A percentile compares a stretch with the other conserved stretches of the same genome.
phyloP scores from a whole-genome alignment of 2,888 invertebrate genomes.

The Chelonus formosanus region DNA sequence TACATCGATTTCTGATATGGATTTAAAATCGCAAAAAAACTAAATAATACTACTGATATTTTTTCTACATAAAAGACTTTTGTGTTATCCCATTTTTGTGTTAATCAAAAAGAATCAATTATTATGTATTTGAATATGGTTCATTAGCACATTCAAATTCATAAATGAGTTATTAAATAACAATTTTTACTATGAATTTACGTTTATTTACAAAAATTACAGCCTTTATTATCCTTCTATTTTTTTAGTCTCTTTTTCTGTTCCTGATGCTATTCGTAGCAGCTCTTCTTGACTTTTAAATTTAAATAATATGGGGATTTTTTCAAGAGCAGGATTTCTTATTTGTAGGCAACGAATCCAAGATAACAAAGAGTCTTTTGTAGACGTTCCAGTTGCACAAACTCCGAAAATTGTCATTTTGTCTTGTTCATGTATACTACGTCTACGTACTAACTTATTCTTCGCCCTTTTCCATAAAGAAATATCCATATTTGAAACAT shows the following conservation, averaged over 20 bases:
- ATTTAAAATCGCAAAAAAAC: not conserved
- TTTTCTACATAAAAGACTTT: too few relatives aligned
- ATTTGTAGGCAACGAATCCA: slow-evolving; percentile 87
- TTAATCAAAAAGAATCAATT: not conserved
- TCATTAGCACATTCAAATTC: too few relatives aligned
- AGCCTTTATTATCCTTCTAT: not conserved
- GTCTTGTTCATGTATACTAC: slow-evolving; percentile 89
- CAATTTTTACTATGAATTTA: not conserved
- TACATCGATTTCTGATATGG: not conserved
- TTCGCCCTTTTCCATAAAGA: slow-evolving; percentile 68
- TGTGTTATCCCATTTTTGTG: not conserved
- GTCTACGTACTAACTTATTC: slow-evolving; percentile 64
- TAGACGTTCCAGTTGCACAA: slow-evolving; percentile 91
- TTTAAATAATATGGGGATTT: slow-evolving; percentile 86
- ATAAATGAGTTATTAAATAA: too few relatives aligned
- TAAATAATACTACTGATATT: too few relatives aligned
- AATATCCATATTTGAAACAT: slow-evolving; percentile 75
- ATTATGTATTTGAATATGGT: too few relatives aligned
- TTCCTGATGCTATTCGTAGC: too few relatives aligned
- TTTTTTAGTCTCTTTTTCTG: not conserved
- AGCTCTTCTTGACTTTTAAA: slow-evolving; percentile 62
- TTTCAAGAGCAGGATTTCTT: slow-evolving; percentile 76
- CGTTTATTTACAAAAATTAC: slow-evolving; percentile 3
- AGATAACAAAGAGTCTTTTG: slow-evolving; percentile 89
- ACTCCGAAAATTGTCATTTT: slow-evolving; percentile 89